A percentile compares a stretch with the other conserved stretches of the same genome.
These are phyloP conservation scores for Lytechinus pictus DNA, from an alignment of 35 echinoderm and acorn worm species.

Conservation along the genomic window DNA sequence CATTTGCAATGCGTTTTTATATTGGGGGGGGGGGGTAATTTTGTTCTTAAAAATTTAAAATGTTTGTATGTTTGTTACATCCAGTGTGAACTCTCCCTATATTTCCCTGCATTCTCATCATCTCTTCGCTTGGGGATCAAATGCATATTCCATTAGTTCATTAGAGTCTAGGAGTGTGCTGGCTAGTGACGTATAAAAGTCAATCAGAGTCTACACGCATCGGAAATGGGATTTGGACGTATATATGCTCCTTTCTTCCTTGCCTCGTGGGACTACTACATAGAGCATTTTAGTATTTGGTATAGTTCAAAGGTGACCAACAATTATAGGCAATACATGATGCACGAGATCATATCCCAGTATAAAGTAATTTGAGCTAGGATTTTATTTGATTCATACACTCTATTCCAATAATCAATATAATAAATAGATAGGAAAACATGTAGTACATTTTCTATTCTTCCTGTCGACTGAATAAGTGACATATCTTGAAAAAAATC, in stretches of 20 bases:
- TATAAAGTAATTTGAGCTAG: neutral
- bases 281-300: neutral
- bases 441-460: neutral
- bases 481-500: neutral
- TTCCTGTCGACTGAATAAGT: neutral
- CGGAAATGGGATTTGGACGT: neutral
- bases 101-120: neutral
- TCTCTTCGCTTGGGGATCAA: conserved; percentile 16
- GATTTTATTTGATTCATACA: no score
- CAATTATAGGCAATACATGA: no score
- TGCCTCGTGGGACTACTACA: neutral
- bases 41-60: no score
- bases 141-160: conserved; percentile 19
- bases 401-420: no score
- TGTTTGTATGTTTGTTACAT: neutral
- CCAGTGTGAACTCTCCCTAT: neutral
- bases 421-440: no score
- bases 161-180: neutral
- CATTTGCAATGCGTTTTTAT: no score
- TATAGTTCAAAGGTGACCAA: neutral
- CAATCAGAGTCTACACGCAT: conserved; percentile 10
- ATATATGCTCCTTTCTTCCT: neutral
- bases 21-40: no score
- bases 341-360: neutral
- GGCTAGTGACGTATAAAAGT: neutral